A percentile compares a stretch with the other conserved stretches of the same genome.
These are phyloP conservation scores for Nebria ingens DNA, from an alignment of 1,140 invertebrate species.

Conservation along the genomic window DNA sequence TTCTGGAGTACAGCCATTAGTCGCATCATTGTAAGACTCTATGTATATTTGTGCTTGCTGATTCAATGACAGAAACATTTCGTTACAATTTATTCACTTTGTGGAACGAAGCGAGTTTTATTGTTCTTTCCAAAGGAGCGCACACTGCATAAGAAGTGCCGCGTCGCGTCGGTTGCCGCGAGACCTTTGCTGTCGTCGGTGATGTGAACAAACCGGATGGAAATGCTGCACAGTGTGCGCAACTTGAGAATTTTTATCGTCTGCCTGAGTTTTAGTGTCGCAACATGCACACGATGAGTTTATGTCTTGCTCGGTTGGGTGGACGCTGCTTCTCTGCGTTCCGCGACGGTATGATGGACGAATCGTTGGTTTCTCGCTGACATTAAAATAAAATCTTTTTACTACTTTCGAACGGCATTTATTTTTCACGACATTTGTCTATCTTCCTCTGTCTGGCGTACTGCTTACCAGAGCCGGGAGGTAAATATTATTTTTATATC, in stretches of 20 bases:
- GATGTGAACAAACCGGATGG: constrained; percentile 22
- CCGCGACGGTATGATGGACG: background rate
- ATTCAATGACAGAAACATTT: background rate
- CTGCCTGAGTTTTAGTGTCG: constrained; percentile 27
- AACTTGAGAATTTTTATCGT: constrained; percentile 24
- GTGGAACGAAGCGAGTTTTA: constrained; percentile 4
- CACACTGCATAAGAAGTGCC: constrained; percentile 1
- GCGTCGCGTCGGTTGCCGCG: too few species aligned
- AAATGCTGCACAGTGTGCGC: constrained; percentile 22
- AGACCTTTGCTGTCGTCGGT: background rate
- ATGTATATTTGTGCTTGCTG: background rate
- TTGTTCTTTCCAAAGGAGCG: background rate
- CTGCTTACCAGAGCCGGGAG: background rate
- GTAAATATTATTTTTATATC: background rate
- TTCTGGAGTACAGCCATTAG: background rate
- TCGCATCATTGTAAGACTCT: background rate
- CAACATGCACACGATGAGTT: constrained; percentile 25
- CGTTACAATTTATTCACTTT: constrained; percentile 1
- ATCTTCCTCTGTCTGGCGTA: background rate
- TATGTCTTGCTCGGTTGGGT: background rate
- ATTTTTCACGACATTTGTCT: constrained; percentile 4
- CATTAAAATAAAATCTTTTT: constrained; percentile 7
- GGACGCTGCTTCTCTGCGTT: background rate
- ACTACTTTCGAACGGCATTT: constrained; percentile 4
- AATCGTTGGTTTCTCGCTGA: background rate